A percentile compares a stretch with the other conserved stretches of the same genome.
Conservation (phyloP, 1,140 invertebrate genomes). For the Ladona fulva region DNA sequence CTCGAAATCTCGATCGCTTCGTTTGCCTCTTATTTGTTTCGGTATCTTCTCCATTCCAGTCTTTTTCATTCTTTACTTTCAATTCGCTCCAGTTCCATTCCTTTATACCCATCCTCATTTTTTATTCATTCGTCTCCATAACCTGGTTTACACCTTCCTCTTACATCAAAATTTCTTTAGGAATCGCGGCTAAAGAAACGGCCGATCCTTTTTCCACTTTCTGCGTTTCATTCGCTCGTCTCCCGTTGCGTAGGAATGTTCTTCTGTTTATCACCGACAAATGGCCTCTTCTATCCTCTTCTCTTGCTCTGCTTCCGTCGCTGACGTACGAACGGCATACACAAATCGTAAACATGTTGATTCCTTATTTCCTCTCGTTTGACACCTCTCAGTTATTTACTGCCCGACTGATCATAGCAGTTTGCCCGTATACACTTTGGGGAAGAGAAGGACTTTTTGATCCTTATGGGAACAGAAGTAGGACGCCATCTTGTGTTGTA, state of each 20-base stretch:
- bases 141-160: neutral
- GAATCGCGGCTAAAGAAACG: neutral
- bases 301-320: neutral
- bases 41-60: neutral
- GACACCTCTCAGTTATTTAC: neutral
- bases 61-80: neutral
- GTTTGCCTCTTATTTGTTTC: no score
- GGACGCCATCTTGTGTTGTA: no score
- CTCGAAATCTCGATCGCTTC: no score
- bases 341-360: slow-evolving; percentile 1
- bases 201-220: neutral
- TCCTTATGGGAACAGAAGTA: no score
- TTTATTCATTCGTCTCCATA: neutral
- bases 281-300: neutral
- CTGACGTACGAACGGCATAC: neutral
- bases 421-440: no score
- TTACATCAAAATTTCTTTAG: neutral
- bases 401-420: no score
- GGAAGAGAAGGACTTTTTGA: no score
- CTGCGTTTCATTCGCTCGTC: neutral
- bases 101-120: neutral
- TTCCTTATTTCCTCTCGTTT: neutral
- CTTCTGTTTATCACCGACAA: neutral
- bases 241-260: neutral
- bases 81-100: no score